Base-by-base conservation (phyloP, 2,797 vertebrate species). In the Tokudaia tokunoshimensis region DNA sequence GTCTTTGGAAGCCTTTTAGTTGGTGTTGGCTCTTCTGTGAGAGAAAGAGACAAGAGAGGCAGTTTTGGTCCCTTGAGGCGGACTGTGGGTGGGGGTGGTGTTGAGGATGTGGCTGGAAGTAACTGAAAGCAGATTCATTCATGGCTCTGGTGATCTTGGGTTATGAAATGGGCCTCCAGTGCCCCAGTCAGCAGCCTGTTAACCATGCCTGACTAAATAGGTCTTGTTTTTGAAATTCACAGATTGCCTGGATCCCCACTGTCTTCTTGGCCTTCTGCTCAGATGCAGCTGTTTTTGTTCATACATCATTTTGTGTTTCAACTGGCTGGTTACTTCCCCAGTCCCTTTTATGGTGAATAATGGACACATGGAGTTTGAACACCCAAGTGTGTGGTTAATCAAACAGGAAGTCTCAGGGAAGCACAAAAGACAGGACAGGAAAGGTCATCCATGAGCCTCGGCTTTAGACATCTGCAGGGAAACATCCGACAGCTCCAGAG, bases 181-280 rank as follows among this genome's bases (percentile, higher is more conserved):
- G 72, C 90, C 59, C 79, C 94, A 96, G 92, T 91, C 92, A 97
- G 92, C 96, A 98, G 93, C 70, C 75, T 94, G 98, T 96, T 95
- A 94, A 65, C 90, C 95, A 70, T 85, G 97, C 96, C 95, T 97
- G 96, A 79, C 97, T 98, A 94, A 98, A 97, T 92, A 10, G 57
- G 34, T 0, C 29, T 96, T 97, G 97, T 83, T 95, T 98, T 98
- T 98, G 98, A 98, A 97, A 98, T 93, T 96, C 96, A 24, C 96
- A 97, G 98, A 91, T 95, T 89, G 89, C 96, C 89, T 85, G 83
- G 95, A 96, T 94, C 96, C 98, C 96, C 0, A 52, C 97, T 97
- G 98, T 92, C 80, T 94, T 97, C 94, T 98, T 97, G 95, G 98
- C 95, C 96, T 96, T 92, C 92, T 94, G 96, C 97, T 94, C 41